Evolutionary conservation across 2,113 vertebrate species (phyloP), one percentile per base, ranked within the genome.

Genomic region (Ceyx cyanopectus): DNA sequence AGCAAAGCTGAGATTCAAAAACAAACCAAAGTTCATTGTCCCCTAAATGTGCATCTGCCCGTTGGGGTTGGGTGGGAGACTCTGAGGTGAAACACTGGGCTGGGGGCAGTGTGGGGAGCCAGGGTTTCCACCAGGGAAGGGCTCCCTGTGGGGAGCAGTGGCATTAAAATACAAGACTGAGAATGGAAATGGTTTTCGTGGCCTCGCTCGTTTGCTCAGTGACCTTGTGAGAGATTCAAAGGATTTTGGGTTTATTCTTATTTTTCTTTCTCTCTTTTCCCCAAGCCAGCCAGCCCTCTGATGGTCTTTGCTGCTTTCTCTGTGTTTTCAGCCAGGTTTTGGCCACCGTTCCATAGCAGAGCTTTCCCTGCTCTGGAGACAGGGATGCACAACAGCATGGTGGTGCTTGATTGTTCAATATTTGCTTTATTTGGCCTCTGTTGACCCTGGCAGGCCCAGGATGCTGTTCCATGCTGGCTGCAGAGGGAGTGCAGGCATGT

Each of bases 311-410:
- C 21, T 2, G 1, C 9, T 10, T 51, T 87, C 45, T 41, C n/a
- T 1, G 7, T 63, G 53, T 58, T 84, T 92, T 37, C 68, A 58
- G 41, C 26, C 19, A 46, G 18, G 57, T 82, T 68, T 37, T 1
- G 1, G 21, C 1, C 0, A 0, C 22, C 0, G 0, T 56, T 57
- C 54, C 34, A 0, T 69, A 73, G 73, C 92, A 75, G 37, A n/a
- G 57, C 76, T 56, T 46, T 14, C 37, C n/a, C 29, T 46, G 23
- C 65, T 66, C 37, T 23, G 8, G 37, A 14, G 11, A 12, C 0
- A 0, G 21, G 18, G 18, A 5, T 17, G n/a, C 77, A 40, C 29
- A 81, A 20, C 53, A 53, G 21, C 7, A 0, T 10, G 3, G 48
- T 74, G 40, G 1, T 78, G 34, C 10, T 68, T 23, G 1, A 17